These are phyloP conservation scores for Pomacea maculata DNA, from an alignment of 1,140 invertebrate species.

Conservation along the genomic window DNA sequence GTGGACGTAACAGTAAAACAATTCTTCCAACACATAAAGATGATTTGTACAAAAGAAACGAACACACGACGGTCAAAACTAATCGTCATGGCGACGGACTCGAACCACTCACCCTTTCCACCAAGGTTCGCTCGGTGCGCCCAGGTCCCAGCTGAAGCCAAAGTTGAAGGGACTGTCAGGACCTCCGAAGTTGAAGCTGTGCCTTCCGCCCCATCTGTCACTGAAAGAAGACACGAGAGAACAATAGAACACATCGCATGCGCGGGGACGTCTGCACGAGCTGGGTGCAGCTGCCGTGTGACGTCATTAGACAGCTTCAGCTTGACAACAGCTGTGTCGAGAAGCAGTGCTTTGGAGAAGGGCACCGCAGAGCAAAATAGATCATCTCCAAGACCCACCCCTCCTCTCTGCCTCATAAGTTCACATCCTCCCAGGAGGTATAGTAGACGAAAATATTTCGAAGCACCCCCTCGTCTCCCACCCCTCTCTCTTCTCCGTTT, in stretches of 20 bases:
- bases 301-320: neutral
- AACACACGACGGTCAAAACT: neutral
- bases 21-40: neutral
- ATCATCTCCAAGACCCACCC: too few species aligned
- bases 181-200: neutral
- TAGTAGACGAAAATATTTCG: too few species aligned
- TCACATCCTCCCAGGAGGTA: too few species aligned
- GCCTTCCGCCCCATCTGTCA: neutral
- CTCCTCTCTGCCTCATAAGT: too few species aligned
- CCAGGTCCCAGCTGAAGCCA: neutral
- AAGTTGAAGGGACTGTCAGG: slow-evolving; percentile 1
- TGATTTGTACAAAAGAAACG: neutral
- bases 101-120: slow-evolving; percentile 5
- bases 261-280: too few species aligned
- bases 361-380: too few species aligned
- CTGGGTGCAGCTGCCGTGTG: neutral
- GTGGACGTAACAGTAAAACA: neutral
- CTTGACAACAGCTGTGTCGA: too few species aligned
- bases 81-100: neutral
- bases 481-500: too few species aligned
- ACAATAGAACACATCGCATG: neutral
- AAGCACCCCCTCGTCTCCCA: too few species aligned
- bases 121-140: neutral
- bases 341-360: too few species aligned
- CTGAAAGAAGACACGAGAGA: neutral